These are phyloP conservation scores for Forbesichthys agassizii DNA, from an alignment of 2,113 vertebrate species.

Conservation along the genomic window DNA sequence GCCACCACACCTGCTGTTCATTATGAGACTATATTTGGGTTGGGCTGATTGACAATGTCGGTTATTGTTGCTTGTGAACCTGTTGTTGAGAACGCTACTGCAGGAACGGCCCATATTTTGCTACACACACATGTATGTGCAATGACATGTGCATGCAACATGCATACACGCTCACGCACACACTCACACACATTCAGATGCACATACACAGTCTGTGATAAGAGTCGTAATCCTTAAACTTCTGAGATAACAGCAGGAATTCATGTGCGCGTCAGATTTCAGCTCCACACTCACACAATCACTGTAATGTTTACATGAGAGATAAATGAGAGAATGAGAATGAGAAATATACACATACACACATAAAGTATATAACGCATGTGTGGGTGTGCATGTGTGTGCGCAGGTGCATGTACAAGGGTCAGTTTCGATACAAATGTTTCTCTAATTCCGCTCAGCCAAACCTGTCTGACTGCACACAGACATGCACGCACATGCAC, in stretches of 20 bases:
- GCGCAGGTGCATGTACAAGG: conserved; percentile 17
- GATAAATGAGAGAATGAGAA: neutral
- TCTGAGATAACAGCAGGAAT: conserved; percentile 41
- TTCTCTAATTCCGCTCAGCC: conserved; percentile 49
- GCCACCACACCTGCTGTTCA: too few species aligned
- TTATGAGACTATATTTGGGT: too few species aligned
- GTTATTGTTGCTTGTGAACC: too few species aligned
- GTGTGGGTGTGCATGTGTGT: conserved; percentile 36
- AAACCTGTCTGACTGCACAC: conserved; percentile 64
- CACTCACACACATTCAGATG: neutral
- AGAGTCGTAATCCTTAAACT: conserved; percentile 47
- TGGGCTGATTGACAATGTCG: too few species aligned
- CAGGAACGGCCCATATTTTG: too few species aligned
- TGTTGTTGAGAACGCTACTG: too few species aligned
- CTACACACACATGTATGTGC: conserved; percentile 17
- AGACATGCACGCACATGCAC: neutral
- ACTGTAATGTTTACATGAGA: neutral
- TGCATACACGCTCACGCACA: neutral
- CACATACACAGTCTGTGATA: conserved; percentile 51
- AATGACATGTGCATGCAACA: conserved; percentile 7
- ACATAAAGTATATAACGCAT: conserved; percentile 4
- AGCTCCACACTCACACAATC: conserved; percentile 32
- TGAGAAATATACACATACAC: neutral
- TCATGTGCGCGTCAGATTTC: conserved; percentile 49
- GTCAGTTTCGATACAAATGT: conserved; percentile 60